Evolutionary conservation across 92 coral and sea anemone species (phyloP), one percentile per base, ranked within the genome.

Genomic region (Palythoa heliodiscus): DNA sequence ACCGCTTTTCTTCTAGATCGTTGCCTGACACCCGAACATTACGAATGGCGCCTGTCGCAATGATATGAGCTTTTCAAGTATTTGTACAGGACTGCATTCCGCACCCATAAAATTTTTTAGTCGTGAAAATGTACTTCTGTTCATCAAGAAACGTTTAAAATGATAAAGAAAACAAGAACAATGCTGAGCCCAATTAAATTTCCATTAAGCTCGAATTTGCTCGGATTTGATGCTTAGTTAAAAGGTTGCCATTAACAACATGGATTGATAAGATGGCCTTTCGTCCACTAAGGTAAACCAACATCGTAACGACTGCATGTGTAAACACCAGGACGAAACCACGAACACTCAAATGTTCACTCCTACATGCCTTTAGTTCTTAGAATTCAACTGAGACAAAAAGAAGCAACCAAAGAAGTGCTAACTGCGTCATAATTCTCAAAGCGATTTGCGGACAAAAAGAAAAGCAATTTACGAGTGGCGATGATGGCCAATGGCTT

Each of bases 161-260:
- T 87, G 90, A 79, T 83, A 72, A 83, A 75, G 83, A 55, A 54
- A 77, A 87, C 86, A 83, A 83, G 88, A 90, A 97, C 98, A 94
- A 97, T 97, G 88, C 90, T 90, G 75, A 77, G 94, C 90, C 94
- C 99, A 97, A 97, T 97, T 97, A 97, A 97, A 91, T 94, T 92
- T 91, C 99, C 99, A 97, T 97, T 97, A 95, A 88, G 91, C 90
- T 87, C 91, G 92, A 91, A 92, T 94, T 91, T 93, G 89, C 89
- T 90, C 82, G 86, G 84, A 92, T 91, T 90, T 94, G 98, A 94
- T 94, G 98, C 91, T 69, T 75, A 88, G 93, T 94, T 94, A 93
- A 94, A 94, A 94, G 98, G 98, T 94, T 92, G 95, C 98, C 64
- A 94, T 94, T 94, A 94, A 93, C 93, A 92, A 91, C 95, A 90